These are phyloP conservation scores for Anarrhichthys ocellatus DNA, from an alignment of 2,113 vertebrate genomes.

Conservation along the genomic window DNA sequence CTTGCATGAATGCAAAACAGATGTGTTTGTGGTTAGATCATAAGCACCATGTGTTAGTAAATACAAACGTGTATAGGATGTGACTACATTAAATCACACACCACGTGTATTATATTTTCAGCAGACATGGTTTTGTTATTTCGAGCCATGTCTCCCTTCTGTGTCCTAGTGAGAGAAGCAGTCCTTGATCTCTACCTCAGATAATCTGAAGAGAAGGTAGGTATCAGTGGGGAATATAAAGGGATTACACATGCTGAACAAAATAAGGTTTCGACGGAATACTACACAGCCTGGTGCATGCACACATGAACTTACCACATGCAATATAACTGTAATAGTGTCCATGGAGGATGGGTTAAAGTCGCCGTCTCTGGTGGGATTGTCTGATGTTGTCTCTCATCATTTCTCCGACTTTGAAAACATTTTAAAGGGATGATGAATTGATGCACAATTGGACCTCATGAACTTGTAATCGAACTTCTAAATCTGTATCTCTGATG, in stretches of 20 bases:
- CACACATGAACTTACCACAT: neutral
- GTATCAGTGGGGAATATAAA: conserved; percentile 82
- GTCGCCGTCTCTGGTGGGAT: neutral
- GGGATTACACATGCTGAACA: conserved; percentile 82
- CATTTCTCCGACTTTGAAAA: neutral
- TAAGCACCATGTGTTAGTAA: neutral
- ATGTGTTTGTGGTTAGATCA: conserved; percentile 4
- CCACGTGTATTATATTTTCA: conserved; percentile 32
- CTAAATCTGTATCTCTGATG: neutral
- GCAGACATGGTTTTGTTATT: conserved; percentile 15
- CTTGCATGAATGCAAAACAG: conserved; percentile 26
- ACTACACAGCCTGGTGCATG: conserved; percentile 31
- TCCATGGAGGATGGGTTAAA: neutral
- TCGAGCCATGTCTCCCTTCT: conserved; percentile 8
- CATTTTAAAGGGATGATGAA: neutral
- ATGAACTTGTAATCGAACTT: neutral
- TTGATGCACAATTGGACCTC: neutral
- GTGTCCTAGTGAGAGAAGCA: conserved; percentile 23
- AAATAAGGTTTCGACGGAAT: conserved; percentile 65
- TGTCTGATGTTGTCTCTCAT: neutral
- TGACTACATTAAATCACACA: conserved; percentile 12
- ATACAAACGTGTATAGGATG: neutral
- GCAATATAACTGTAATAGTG: neutral
- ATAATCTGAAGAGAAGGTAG: conserved; percentile 84
- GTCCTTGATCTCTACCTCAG: conserved; percentile 68